Evolutionary conservation across 2,113 vertebrate genomes (phyloP).

Genomic region (Proterorhinus semilunaris): DNA sequence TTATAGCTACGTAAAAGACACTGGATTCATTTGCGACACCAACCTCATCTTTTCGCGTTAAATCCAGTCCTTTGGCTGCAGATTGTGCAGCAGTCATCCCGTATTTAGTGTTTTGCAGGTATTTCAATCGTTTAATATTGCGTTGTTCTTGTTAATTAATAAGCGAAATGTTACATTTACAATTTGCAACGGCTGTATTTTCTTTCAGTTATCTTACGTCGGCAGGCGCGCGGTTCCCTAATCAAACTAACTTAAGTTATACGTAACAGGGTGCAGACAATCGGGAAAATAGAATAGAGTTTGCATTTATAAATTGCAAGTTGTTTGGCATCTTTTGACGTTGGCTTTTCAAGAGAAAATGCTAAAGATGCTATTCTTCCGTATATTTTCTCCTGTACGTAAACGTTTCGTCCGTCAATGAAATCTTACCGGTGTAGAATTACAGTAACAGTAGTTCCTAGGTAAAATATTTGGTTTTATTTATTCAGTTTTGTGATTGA

Average conservation of each 20-base stretch:
- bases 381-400: neutral
- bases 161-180: neutral
- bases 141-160: no score
- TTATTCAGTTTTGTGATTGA: neutral
- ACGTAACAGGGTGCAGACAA: neutral
- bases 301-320: neutral
- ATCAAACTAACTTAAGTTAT: neutral
- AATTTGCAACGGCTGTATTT: neutral
- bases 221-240: neutral
- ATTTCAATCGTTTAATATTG: no score
- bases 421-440: conserved; percentile 36
- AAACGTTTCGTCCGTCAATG: conserved; percentile 6
- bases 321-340: neutral
- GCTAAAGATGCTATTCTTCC: conserved; percentile 36
- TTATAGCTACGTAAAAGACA: neutral
- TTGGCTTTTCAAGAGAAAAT: neutral
- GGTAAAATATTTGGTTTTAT: neutral
- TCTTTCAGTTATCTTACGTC: conserved; percentile 11
- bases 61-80: conserved; percentile 76
- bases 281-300: neutral
- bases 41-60: conserved; percentile 68
- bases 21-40: neutral
- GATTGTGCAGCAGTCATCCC: conserved; percentile 59
- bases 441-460: conserved; percentile 29
- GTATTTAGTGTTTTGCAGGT: neutral